Percentiles rank a stretch among this genome's conserved stretches.
Evolutionary conservation across 2,888 invertebrate species (phyloP).

Genomic region (Aplocera efformata): DNA sequence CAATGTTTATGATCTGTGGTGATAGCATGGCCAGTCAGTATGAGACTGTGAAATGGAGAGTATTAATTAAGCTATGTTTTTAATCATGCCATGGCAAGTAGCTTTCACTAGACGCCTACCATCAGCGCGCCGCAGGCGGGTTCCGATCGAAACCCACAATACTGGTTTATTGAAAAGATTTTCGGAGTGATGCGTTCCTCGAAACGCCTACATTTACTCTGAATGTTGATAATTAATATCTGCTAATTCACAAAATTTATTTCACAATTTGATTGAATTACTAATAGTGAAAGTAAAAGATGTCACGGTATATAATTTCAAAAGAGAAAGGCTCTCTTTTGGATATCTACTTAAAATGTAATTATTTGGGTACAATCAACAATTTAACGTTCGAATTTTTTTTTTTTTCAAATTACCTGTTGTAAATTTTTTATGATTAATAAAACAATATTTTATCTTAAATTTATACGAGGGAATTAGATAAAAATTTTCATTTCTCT

Average conservation of each 20-base stretch:
- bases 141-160: constrained; percentile 28
- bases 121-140: constrained; percentile 32
- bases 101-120: constrained; percentile 69
- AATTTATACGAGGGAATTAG: too few relatives aligned
- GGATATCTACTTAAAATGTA: constrained; percentile 37
- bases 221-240: constrained; percentile 58
- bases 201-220: constrained; percentile 39
- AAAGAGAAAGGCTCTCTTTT: constrained; percentile 66
- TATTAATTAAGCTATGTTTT: constrained; percentile 47
- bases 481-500: too few relatives aligned
- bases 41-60: constrained; percentile 49
- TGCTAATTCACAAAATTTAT: constrained; percentile 54
- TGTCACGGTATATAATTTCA: constrained; percentile 69
- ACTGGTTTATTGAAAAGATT: constrained; percentile 40
- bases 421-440: constrained; percentile 26
- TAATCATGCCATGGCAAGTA: constrained; percentile 43
- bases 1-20: constrained; percentile 9
- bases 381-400: constrained; percentile 32
- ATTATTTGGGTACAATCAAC: constrained; percentile 35
- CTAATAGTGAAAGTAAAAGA: constrained; percentile 71
- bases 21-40: constrained; percentile 17
- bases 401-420: constrained; percentile 8
- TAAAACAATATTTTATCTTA: too few relatives aligned
- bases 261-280: constrained; percentile 67
- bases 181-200: constrained; percentile 26